Evolutionary conservation across 2,113 vertebrate species (phyloP), one percentile per base, ranked within the genome.

Genomic region (Bujurquina vittata): DNA sequence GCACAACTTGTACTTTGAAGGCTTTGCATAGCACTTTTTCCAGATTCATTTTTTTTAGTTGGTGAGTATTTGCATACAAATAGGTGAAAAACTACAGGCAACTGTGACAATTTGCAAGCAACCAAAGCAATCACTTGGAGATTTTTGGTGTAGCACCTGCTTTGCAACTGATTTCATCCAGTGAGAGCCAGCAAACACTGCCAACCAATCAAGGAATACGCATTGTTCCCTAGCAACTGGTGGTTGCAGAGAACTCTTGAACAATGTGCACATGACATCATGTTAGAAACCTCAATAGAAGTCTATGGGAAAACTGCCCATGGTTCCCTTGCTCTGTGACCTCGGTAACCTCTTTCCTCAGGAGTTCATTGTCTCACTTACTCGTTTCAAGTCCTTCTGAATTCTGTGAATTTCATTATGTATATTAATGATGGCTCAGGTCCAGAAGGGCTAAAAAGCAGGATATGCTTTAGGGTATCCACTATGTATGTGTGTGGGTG

Each of bases 211-310:
- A 67, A 67, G 22, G 63, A 49, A 49, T 69, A 69, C 63, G 29
- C 5, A 69, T 29, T 49, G 46, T 49, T 4, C 63, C 40, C 40
- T 11, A 69, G 18, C 63, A 69, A 29, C 63, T 26, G 18, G 40
- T 69, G 63, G 40, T 49, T 69, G 63, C 63, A 69, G 63, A 26
- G 15, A 49, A 69, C 63, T 49, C 63, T 69, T 49, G 40, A 69
- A 23, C 63, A 49, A 69, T 69, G 63, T 69, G 40, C 0, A 3
- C 63, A 29, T 49, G 63, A 29, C 2, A 3, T 49, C 40, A 69
- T 15, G 1, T 49, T 26, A 69, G 63, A 69, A 29, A 69, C 9
- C 40, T 69, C 40, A 49, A 11, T 72, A 12, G 5, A 52, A 14
- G 10, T 20, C 49, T 69, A 17, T 69, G 17, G 23, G 65, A 17